Percentiles rank a stretch among this genome's conserved stretches.
Conservation (phyloP, 2,888 invertebrate species). For the Drosophila fungiperda region DNA sequence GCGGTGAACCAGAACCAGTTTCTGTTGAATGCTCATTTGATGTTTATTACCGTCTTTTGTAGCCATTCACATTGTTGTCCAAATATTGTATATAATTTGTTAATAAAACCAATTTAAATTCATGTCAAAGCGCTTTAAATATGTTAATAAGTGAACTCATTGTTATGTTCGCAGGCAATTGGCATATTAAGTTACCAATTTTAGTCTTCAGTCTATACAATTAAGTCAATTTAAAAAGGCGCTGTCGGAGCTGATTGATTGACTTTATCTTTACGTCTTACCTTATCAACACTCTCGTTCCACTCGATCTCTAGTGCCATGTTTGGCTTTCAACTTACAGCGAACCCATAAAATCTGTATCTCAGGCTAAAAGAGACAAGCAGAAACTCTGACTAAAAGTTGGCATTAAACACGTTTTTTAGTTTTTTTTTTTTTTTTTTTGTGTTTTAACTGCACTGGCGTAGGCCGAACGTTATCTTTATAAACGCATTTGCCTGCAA, state of each 20-base stretch:
- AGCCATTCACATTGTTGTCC: slow-evolving; percentile 24
- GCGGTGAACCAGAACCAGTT: slow-evolving; percentile 45
- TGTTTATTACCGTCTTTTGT: slow-evolving; percentile 49
- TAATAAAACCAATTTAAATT: slow-evolving; percentile 57
- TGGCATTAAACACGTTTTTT: slow-evolving; percentile 46
- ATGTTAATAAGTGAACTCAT: slow-evolving; percentile 33
- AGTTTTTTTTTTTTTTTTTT: background rate
- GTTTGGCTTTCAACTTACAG: slow-evolving; percentile 63
- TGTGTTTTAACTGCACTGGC: slow-evolving; percentile 32
- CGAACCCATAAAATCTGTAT: slow-evolving; percentile 52
- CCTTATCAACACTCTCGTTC: slow-evolving; percentile 67
- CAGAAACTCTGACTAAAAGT: slow-evolving; percentile 35
- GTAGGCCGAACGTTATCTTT: slow-evolving; percentile 55
- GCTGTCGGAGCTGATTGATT: slow-evolving; percentile 74
- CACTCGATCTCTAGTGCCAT: slow-evolving; percentile 45
- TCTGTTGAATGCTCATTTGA: slow-evolving; percentile 25
- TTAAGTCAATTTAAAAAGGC: slow-evolving; percentile 70
- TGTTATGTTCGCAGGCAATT: slow-evolving; percentile 53
- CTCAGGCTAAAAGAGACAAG: slow-evolving; percentile 36
- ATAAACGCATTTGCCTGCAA: slow-evolving; percentile 53
- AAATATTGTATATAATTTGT: slow-evolving; percentile 55
- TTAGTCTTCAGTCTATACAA: slow-evolving; percentile 59
- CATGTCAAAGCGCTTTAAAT: slow-evolving; percentile 35
- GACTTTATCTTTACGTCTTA: slow-evolving; percentile 66
- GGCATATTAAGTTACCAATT: slow-evolving; percentile 67